Base-by-base conservation (phyloP, 2,113 vertebrate genomes). In the Pardalotus punctatus region DNA sequence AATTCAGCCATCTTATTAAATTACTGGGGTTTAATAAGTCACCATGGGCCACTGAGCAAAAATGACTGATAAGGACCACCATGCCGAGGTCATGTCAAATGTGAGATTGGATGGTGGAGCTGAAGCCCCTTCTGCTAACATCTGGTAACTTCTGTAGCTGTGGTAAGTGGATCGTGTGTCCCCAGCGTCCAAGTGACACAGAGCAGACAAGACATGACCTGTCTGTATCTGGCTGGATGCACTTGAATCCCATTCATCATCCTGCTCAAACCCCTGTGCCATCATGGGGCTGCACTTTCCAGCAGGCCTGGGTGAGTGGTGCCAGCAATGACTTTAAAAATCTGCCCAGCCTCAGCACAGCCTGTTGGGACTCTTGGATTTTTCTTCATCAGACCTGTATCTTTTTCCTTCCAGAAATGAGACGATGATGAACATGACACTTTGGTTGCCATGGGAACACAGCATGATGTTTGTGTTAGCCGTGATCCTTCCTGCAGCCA, bases 401-500 rank as follows among this genome's bases (percentile, higher is more conserved):
- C 53, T 71, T 88, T 93, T 94, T 91, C 54, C 56, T 81, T 40
- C 51, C 69, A 74, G 76, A 92, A 92, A 88, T 6, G 53, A 94
- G 93, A 69, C 0, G 13, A 29, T 92, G 94, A 92, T 81, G 88
- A 92, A 93, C 29, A 29, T 93, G 96, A 93, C 82, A 74, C 93
- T 88, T 71, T 9, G n/a, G 94, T 97, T 95, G 77, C 83, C 88
- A 84, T 79, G 80, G 94, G 90, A 96, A 94, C 96, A 92, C 88
- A 91, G 86, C 57, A 1, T 78, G 88, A 86, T 88, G 69, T 73
- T 95, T 43, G n/a, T 57, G 71, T 86, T 84, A 78, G 56, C 64
- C 3, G 2, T 3, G 4, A 70, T 93, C 53, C 78, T 48, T 76
- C 61, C 47, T 48, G 64, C 88, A 60, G 67, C 36, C 17, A 82